Conservation (phyloP, 1,140 invertebrate genomes). For the Argopecten irradians region DNA sequence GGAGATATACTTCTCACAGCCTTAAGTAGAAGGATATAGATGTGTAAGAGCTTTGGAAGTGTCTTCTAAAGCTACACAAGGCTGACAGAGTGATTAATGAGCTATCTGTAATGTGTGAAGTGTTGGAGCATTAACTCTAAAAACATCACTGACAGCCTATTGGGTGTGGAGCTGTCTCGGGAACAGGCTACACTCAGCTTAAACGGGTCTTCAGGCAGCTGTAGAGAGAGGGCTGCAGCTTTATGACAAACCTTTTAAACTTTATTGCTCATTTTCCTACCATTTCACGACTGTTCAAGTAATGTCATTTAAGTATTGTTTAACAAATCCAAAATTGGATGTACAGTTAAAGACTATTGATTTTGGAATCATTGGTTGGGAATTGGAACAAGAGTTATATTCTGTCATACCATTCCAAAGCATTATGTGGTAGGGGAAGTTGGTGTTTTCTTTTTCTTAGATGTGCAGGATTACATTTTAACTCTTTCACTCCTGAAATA, state of each 20-base stretch:
- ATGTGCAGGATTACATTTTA: background rate
- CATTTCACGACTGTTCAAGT: background rate
- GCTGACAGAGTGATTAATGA: background rate
- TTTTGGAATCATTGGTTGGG: background rate
- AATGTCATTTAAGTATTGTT: background rate
- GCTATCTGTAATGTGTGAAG: background rate
- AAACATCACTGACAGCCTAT: background rate
- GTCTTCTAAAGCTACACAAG: background rate
- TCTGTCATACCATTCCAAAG: background rate
- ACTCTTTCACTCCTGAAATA: too few species aligned
- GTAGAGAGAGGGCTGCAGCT: background rate
- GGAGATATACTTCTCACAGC: background rate
- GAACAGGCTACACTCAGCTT: background rate
- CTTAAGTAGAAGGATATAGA: background rate
- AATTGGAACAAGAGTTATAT: background rate
- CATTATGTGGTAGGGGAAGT: background rate
- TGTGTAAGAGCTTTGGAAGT: background rate
- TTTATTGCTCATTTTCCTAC: background rate
- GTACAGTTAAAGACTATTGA: background rate
- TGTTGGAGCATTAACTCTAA: background rate
- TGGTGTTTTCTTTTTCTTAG: background rate
- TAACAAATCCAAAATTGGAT: background rate
- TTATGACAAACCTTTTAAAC: conserved; percentile 2
- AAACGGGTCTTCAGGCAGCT: background rate
- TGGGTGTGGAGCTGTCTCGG: background rate